Evolutionary conservation across 1,140 invertebrate genomes (phyloP), one percentile per base, ranked within the genome.

Genomic region (Trinorchestia longiramus): DNA sequence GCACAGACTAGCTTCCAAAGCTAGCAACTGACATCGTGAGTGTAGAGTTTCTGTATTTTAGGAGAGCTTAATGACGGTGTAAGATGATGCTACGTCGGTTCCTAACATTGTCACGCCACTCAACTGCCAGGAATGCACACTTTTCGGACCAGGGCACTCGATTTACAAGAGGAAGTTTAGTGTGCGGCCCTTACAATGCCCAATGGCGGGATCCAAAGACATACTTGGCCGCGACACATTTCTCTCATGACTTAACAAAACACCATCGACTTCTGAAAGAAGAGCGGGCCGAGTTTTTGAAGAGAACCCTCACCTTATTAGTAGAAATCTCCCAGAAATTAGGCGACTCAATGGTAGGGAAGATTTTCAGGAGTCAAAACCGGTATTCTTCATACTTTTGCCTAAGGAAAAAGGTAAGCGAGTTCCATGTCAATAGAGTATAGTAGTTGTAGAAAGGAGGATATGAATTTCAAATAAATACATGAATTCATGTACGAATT

Each of bases 101-200:
- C 92, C 92, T n/a, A 94, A 94, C 92, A 47, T 94, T 94, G 92
- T 94, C 92, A 94, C 92, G 92, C 92, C 92, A 94, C 92, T 94
- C 92, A 94, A 94, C 92, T 94, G 44, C 92, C 43, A 94, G 92
- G 92, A 94, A 94, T 94, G 92, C 92, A 94, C 92, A 94, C 43
- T 94, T 94, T 94, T 94, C 92, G 92, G 92, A 94, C 92, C 92
- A 44, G 44, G 40, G 92, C 92, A 94, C 92, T 94, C 92, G 92
- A 94, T 94, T 94, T 94, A 94, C 92, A 43, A 94, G 92, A 94
- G 92, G 92, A 94, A 94, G 92, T 94, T 44, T 94, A 94, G 92
- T 45, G 92, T 94, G 92, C 4, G 92, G 36, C 41, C 43, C 43
- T 8, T 47, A 94, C 92, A 94, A 94, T 94, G 43, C 92, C 92